These are phyloP conservation scores for Oncorhynchus kisutch DNA, from an alignment of 2,113 vertebrate species.

Conservation along the genomic window DNA sequence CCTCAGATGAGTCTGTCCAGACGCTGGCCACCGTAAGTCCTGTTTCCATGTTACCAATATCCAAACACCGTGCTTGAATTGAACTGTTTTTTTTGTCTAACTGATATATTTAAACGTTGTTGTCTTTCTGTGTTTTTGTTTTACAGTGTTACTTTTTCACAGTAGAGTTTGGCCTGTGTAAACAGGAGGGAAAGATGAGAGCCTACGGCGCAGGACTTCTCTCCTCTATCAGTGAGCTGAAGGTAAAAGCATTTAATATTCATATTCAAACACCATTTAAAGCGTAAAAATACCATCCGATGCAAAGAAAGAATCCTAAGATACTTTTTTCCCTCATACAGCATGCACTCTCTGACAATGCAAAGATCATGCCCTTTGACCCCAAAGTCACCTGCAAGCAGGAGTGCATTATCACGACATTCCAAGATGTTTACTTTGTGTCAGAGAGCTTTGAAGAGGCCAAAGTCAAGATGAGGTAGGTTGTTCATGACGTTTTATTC, in stretches of 20 bases:
- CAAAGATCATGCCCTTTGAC: conserved; percentile 89
- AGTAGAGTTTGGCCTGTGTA: conserved; percentile 96
- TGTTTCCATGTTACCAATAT: not conserved
- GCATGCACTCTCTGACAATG: conserved; percentile 87
- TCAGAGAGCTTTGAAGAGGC: conserved; percentile 68
- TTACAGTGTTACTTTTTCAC: conserved; percentile 98
- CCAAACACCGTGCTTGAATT: not conserved
- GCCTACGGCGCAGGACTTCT: conserved; percentile 95
- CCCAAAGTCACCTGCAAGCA: conserved; percentile 88
- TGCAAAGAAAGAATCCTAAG: not conserved
- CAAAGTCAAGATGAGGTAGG: conserved; percentile 94
- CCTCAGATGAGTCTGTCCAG: conserved; percentile 92
- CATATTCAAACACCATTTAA: not conserved
- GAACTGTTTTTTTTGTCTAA: not conserved
- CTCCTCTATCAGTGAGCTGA: conserved; percentile 95
- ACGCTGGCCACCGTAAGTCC: conserved; percentile 91
- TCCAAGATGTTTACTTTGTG: conserved; percentile 94
- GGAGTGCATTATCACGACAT: conserved; percentile 94
- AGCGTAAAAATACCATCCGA: not conserved
- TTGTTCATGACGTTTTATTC: not conserved
- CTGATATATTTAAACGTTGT: not conserved
- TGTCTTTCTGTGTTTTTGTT: conserved; percentile 35
- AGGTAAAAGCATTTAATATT: conserved; percentile 71
- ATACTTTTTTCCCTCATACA: conserved; percentile 43
- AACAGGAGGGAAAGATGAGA: conserved; percentile 90